Conservation (phyloP, 2,888 invertebrate species). For the Adela reaumurella region DNA sequence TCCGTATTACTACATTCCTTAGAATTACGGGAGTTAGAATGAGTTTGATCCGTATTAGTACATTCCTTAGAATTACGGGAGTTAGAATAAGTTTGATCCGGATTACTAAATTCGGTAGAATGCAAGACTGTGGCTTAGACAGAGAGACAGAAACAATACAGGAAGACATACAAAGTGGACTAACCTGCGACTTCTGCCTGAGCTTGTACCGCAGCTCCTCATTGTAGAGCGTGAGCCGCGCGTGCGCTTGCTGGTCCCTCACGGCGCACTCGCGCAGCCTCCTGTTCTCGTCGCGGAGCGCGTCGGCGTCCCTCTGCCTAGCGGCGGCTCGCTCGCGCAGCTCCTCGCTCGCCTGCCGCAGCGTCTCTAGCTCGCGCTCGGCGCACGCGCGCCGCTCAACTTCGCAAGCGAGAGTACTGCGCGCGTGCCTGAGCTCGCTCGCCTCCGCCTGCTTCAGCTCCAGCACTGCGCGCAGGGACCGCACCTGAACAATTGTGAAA, state of each 20-base stretch:
- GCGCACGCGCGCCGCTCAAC: conserved; percentile 70
- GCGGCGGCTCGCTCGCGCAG: conserved; percentile 73
- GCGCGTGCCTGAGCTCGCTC: conserved; percentile 68
- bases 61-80: too few relatives aligned
- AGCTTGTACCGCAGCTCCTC: conserved; percentile 88
- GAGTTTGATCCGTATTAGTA: too few relatives aligned
- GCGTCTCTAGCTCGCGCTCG: conserved; percentile 69
- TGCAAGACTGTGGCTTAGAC: too few relatives aligned
- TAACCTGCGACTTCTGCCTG: conserved; percentile 74
- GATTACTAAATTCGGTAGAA: too few relatives aligned
- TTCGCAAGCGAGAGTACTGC: conserved; percentile 66
- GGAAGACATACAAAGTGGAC: too few relatives aligned
- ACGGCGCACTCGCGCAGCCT: conserved; percentile 69
- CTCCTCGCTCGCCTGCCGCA: conserved; percentile 85
- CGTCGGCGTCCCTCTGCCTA: conserved; percentile 68
- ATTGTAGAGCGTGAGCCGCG: conserved; percentile 74
- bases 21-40: too few relatives aligned
- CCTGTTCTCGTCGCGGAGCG: conserved; percentile 60
- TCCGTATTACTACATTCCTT: too few relatives aligned
- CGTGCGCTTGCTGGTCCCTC: conserved; percentile 74
- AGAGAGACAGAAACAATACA: too few relatives aligned
- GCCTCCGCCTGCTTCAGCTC: conserved; percentile 87
- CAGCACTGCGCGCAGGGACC: conserved; percentile 79
- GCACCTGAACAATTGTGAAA: conserved; percentile 30
- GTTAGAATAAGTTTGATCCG: too few relatives aligned